Percentiles rank a stretch among this genome's conserved stretches.
These are phyloP conservation scores for Tetranychus urticae DNA, from an alignment of 1,140 invertebrate species.

Conservation along the genomic window DNA sequence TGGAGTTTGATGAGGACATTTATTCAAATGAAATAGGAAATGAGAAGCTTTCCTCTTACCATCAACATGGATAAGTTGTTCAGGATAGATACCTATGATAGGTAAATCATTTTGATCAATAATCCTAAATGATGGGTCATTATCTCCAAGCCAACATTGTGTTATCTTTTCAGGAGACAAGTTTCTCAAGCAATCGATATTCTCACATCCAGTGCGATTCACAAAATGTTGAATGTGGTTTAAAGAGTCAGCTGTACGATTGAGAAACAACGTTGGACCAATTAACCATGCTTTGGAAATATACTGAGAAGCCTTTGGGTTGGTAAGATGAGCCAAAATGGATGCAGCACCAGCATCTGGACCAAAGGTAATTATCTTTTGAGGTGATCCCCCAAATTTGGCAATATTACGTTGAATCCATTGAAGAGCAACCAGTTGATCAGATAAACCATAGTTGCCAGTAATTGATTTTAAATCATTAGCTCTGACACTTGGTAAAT, in stretches of 20 bases:
- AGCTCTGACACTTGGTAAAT: not conserved
- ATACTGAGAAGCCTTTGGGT: conserved; percentile 2
- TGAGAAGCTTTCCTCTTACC: conserved; percentile 3
- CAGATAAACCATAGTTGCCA: conserved; percentile 27
- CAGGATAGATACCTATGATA: conserved; percentile 13
- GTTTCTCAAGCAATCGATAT: conserved; percentile 3
- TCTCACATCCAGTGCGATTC: conserved; percentile 1
- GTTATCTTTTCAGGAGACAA: conserved; percentile 6
- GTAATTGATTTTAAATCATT: conserved; percentile 8
- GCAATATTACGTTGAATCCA: conserved; percentile 24
- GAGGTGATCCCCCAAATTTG: conserved; percentile 23
- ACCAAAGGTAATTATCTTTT: conserved; percentile 15
- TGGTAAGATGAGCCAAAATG: conserved; percentile 11
- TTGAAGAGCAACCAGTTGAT: conserved; percentile 23
- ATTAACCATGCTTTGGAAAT: conserved; percentile 11
- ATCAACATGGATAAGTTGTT: conserved; percentile 13
- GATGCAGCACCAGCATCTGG: conserved; percentile 12
- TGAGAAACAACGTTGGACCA: conserved; percentile 11
- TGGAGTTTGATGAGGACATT: too few species aligned
- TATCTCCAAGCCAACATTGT: conserved; percentile 10
- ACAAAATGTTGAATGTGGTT: not conserved
- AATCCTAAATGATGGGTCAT: conserved; percentile 13
- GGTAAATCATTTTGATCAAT: conserved; percentile 15
- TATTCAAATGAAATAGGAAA: too few species aligned
- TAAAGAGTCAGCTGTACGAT: conserved; percentile 3